These are phyloP conservation scores for Brachyalestes nurse DNA, from an alignment of 2,797 vertebrate species.

Conservation along the genomic window DNA sequence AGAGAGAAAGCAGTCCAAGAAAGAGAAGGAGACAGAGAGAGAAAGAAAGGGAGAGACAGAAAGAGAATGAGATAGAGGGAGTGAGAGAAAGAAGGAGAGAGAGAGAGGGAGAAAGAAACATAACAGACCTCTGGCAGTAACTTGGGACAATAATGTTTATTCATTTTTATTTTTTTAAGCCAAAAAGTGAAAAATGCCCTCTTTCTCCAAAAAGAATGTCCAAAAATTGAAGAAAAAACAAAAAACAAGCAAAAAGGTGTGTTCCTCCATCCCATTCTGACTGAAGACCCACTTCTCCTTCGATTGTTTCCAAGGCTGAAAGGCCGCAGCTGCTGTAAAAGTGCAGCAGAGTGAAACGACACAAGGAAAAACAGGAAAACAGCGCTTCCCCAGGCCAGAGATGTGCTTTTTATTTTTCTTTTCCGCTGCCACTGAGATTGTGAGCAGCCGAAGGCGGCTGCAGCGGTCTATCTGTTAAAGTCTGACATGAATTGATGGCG, in stretches of 20 bases:
- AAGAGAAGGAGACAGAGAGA: background rate
- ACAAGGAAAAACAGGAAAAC: background rate
- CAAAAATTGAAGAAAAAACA: too few species aligned
- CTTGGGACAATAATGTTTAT: too few species aligned
- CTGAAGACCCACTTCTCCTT: conserved; percentile 42
- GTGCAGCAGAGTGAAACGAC: conserved; percentile 23
- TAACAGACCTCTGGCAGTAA: too few species aligned
- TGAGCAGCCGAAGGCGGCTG: conserved; percentile 1
- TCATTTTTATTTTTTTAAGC: too few species aligned
- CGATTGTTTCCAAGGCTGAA: conserved; percentile 18
- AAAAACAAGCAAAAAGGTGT: background rate
- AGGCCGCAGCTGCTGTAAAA: conserved; percentile 33
- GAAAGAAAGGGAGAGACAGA: background rate
- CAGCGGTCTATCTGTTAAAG: conserved; percentile 1
- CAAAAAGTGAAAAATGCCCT: too few species aligned
- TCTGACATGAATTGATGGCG: background rate
- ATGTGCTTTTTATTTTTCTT: background rate
- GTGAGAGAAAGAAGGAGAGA: background rate
- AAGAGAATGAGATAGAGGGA: background rate
- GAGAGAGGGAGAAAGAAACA: background rate
- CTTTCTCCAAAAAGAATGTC: too few species aligned
- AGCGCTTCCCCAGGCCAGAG: conserved; percentile 14
- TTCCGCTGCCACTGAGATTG: background rate
- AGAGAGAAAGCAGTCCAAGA: background rate
- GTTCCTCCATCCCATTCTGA: conserved; percentile 47